Conservation (phyloP, 2,113 vertebrate species). For the Coptodon rendalli region DNA sequence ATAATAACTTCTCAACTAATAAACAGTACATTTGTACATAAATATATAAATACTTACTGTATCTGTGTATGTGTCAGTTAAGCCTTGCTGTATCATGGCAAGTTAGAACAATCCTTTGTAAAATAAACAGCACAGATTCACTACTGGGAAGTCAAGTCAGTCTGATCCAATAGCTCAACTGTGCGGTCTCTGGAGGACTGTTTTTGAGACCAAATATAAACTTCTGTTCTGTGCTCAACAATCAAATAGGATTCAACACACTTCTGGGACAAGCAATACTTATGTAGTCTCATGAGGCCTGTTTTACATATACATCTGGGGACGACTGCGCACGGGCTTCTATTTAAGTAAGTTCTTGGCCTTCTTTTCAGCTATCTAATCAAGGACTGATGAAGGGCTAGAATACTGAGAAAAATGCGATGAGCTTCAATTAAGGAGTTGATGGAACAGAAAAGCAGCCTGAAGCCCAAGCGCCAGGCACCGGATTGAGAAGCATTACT, state of each 20-base stretch:
- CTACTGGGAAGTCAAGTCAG: neutral
- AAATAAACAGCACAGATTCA: constrained; percentile 2
- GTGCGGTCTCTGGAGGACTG: constrained; percentile 16
- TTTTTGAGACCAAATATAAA: constrained; percentile 36
- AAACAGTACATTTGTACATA: neutral
- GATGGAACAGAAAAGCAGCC: constrained; percentile 15
- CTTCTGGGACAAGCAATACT: constrained; percentile 17
- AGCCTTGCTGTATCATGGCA: neutral
- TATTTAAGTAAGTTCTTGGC: constrained; percentile 3
- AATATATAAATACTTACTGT: neutral
- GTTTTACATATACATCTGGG: neutral
- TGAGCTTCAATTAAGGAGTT: constrained; percentile 9
- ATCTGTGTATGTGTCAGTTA: neutral
- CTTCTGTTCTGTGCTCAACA: neutral
- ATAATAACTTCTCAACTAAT: neutral
- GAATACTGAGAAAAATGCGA: constrained; percentile 3
- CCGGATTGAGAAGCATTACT: neutral
- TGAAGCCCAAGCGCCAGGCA: neutral
- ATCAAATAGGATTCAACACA: constrained; percentile 12
- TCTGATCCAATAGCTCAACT: neutral
- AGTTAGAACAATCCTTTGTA: neutral
- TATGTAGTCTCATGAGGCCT: neutral
- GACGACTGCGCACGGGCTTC: neutral
- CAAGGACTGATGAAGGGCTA: constrained; percentile 1
- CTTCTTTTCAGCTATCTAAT: constrained; percentile 11